A percentile compares a stretch with the other conserved stretches of the same genome.
Evolutionary conservation across 1,140 invertebrate genomes (phyloP).

Genomic region (Bombus haemorrhoidalis): DNA sequence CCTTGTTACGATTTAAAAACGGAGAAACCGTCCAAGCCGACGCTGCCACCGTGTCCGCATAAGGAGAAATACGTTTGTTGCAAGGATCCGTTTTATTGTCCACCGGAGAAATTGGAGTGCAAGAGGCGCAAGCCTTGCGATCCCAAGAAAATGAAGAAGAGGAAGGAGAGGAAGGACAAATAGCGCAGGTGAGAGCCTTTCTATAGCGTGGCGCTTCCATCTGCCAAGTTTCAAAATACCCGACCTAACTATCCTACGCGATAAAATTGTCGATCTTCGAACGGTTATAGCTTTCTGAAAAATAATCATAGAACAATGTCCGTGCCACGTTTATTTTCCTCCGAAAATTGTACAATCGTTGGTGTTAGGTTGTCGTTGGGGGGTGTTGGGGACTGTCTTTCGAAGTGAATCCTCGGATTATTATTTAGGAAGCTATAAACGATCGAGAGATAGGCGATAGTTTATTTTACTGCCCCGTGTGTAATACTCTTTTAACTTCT

Average conservation of each 20-base stretch:
- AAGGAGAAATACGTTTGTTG: constrained; percentile 62
- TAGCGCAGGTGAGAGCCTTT: neutral
- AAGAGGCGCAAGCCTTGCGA: constrained; percentile 25
- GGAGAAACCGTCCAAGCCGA: neutral
- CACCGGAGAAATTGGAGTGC: neutral
- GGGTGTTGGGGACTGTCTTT: no score
- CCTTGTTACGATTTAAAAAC: constrained; percentile 56
- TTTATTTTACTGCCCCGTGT: neutral
- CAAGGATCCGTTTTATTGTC: constrained; percentile 40
- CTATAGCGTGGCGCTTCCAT: neutral
- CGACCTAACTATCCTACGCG: rapidly evolving
- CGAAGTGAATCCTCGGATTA: no score
- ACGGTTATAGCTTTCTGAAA: neutral
- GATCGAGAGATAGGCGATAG: no score
- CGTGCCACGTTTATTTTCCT: no score
- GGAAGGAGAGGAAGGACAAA: neutral
- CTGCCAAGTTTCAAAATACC: neutral
- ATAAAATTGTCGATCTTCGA: neutral
- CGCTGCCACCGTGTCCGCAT: constrained; percentile 35
- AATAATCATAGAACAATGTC: no score
- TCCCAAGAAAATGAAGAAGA: neutral
- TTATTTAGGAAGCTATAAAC: no score
- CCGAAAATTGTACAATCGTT: no score
- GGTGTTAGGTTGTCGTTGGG: no score
- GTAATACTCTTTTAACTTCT: neutral